Evolutionary conservation across 53 echinoderm and acorn worm genomes (phyloP).

Genomic region (Astropecten irregularis): DNA sequence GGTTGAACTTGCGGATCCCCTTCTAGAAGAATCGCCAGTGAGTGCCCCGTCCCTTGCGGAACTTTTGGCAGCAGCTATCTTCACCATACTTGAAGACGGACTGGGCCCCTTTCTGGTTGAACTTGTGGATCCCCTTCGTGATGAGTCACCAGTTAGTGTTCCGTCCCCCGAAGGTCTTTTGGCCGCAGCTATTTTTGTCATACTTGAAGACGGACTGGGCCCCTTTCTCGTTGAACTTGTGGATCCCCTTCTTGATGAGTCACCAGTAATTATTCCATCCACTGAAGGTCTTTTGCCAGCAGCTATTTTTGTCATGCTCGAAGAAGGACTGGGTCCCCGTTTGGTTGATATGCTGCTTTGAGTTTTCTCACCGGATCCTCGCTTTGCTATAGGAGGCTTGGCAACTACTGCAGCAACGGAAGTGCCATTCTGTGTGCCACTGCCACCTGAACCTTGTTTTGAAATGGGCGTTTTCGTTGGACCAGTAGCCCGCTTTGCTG

Average conservation of each 20-base stretch:
- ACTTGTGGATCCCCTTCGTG: too few relatives aligned
- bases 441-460: too few relatives aligned
- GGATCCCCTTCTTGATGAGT: too few relatives aligned
- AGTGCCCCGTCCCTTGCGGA: neutral
- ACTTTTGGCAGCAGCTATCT: neutral
- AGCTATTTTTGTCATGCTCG: neutral
- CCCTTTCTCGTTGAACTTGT: too few relatives aligned
- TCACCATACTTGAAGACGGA: neutral
- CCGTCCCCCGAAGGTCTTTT: neutral
- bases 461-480: neutral
- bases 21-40: too few relatives aligned
- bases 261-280: neutral
- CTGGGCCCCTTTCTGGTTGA: too few relatives aligned
- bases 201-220: neutral
- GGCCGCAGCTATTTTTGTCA: neutral
- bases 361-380: neutral
- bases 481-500: neutral
- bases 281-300: neutral
- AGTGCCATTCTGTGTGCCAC: too few relatives aligned
- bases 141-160: neutral
- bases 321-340: neutral
- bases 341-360: neutral
- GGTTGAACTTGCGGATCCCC: too few relatives aligned
- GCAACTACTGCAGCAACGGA: neutral
- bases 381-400: neutral